These are phyloP conservation scores for Arctia plantaginis DNA, from an alignment of 2,888 invertebrate species.

Conservation along the genomic window DNA sequence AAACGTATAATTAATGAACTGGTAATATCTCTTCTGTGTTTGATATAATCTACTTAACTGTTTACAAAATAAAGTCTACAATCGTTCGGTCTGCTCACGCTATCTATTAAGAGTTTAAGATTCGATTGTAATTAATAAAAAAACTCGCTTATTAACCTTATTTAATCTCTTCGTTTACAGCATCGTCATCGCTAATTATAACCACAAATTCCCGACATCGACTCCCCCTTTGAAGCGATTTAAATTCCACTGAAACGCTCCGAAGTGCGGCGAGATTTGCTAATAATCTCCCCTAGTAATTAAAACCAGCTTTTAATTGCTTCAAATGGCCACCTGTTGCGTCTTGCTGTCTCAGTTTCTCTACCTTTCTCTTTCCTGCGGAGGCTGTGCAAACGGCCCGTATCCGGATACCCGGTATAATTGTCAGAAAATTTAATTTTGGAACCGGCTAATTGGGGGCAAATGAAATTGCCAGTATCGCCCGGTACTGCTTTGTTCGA, in stretches of 20 bases:
- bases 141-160: constrained; percentile 35
- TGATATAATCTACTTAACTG: not conserved
- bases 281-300: constrained; percentile 86
- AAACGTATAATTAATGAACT: constrained; percentile 22
- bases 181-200: constrained; percentile 54
- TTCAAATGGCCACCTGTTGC: constrained; percentile 84
- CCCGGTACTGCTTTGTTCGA: constrained; percentile 74
- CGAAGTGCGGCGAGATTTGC: constrained; percentile 77
- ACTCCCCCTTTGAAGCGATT: constrained; percentile 75
- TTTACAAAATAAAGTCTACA: not conserved
- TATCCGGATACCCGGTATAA: constrained; percentile 82
- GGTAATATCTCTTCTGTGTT: constrained; percentile 8
- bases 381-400: constrained; percentile 80
- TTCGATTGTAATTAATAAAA: constrained; percentile 20
- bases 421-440: constrained; percentile 83
- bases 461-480: constrained; percentile 82
- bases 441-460: constrained; percentile 78
- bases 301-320: constrained; percentile 86
- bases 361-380: constrained; percentile 59
- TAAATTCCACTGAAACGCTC: constrained; percentile 78
- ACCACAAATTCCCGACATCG: constrained; percentile 43
- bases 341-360: constrained; percentile 55
- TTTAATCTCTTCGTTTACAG: constrained; percentile 33
- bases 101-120: not conserved
- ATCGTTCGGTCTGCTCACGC: not conserved